These are phyloP conservation scores for Ciconia boyciana DNA, from an alignment of 2,113 vertebrate species.

Conservation along the genomic window DNA sequence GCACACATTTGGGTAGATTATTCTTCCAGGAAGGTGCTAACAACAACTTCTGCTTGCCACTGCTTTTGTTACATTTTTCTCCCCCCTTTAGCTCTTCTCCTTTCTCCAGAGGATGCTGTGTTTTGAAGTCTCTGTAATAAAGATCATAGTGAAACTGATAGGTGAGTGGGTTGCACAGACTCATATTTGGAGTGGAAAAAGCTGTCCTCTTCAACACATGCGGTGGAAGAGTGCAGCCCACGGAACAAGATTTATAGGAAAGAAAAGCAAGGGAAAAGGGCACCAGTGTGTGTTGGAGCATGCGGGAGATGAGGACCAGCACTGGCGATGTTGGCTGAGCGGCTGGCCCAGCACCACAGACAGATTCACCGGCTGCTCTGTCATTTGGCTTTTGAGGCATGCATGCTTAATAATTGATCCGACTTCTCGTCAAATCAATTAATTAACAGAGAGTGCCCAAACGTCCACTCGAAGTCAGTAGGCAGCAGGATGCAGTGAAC, in stretches of 20 bases:
- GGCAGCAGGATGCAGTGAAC: neutral
- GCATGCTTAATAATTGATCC: neutral
- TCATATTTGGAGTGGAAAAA: neutral
- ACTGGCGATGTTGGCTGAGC: neutral
- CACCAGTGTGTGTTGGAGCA: fast-evolving
- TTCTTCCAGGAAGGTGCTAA: neutral
- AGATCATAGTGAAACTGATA: neutral
- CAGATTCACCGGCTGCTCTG: neutral
- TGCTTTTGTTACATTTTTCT: neutral
- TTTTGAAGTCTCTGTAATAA: neutral
- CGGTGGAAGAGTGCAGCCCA: neutral
- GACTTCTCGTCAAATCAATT: neutral
- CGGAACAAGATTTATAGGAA: neutral
- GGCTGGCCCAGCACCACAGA: neutral
- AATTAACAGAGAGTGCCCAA: neutral
- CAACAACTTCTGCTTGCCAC: neutral
- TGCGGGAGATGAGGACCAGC: neutral
- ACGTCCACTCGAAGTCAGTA: neutral
- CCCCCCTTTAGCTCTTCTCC: neutral
- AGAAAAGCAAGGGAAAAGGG: neutral
- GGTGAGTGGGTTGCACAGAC: neutral
- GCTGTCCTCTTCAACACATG: neutral
- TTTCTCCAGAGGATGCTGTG: neutral
- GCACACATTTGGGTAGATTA: neutral
- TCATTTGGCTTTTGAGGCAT: neutral